phyloP scores from a whole-genome alignment of 2,113 vertebrate species.

The Nyctereutes procyonoides region DNA sequence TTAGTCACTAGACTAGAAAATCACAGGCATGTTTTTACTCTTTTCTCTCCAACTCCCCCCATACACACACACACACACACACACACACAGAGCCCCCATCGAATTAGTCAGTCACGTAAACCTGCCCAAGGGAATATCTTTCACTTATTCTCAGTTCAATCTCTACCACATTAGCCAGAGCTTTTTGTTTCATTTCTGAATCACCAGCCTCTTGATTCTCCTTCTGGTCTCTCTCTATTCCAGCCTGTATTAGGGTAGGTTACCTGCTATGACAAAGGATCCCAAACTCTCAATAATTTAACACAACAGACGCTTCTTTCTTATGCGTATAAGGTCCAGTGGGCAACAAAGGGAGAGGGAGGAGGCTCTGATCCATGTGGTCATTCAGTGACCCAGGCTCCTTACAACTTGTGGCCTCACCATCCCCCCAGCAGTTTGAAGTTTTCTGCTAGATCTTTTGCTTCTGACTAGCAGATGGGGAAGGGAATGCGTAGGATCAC shows the following conservation, averaged over 20 bases:
- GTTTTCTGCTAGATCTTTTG: background rate
- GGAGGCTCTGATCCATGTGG: fast-evolving
- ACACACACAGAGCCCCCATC: background rate
- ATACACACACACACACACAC: background rate
- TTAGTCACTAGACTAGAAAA: background rate
- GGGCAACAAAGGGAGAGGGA: background rate
- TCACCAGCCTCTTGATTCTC: background rate
- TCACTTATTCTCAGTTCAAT: constrained; percentile 30
- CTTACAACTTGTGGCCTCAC: background rate
- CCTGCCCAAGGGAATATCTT: background rate
- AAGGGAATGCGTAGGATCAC: background rate
- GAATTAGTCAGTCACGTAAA: constrained; percentile 4
- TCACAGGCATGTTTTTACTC: background rate
- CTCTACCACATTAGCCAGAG: background rate
- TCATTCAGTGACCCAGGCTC: background rate
- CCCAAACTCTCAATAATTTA: background rate
- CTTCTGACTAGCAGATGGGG: background rate
- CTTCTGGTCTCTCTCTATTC: background rate
- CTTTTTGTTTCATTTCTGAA: background rate
- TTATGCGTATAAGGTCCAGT: background rate
- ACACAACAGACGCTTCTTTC: background rate
- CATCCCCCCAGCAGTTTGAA: background rate
- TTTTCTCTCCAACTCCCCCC: background rate
- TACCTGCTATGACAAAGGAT: background rate
- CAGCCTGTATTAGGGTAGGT: background rate